A percentile compares a stretch with the other conserved stretches of the same genome.
Evolutionary conservation across 2,888 invertebrate genomes (phyloP).

Genomic region (Dendrolimus houi): DNA sequence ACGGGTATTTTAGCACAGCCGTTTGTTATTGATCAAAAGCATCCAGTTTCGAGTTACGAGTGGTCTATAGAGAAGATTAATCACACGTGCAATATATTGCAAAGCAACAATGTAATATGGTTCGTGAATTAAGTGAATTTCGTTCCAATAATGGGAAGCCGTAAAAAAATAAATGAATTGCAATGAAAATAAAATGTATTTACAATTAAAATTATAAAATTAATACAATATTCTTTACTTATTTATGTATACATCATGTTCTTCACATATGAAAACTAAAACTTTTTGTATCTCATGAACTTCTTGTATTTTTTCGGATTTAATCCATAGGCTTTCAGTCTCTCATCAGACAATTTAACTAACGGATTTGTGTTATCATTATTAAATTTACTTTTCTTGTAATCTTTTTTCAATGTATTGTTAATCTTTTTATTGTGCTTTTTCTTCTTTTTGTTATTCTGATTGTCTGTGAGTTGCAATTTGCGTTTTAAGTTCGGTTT

Average conservation of each 20-base stretch:
- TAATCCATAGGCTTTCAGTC: slow-evolving; percentile 93
- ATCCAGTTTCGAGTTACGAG: too few relatives aligned
- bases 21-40: too few relatives aligned
- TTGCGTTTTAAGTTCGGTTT: slow-evolving; percentile 17
- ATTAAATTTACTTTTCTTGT: slow-evolving; percentile 25
- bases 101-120: not conserved
- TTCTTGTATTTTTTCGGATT: slow-evolving; percentile 93
- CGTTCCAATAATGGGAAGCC: not conserved
- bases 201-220: not conserved
- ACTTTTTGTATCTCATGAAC: slow-evolving; percentile 81
- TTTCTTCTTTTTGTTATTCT: slow-evolving; percentile 26
- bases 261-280: slow-evolving; percentile 24
- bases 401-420: slow-evolving; percentile 16
- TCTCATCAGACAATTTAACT: slow-evolving; percentile 81
- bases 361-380: slow-evolving; percentile 39
- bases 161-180: not conserved
- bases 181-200: too few relatives aligned
- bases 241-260: not conserved
- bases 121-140: too few relatives aligned
- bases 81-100: too few relatives aligned
- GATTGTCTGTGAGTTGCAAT: slow-evolving; percentile 11
- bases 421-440: slow-evolving; percentile 17
- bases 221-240: not conserved
- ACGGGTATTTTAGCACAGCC: too few relatives aligned
- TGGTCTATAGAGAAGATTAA: too few relatives aligned